Base-by-base conservation (phyloP, 2,113 vertebrate genomes). In the Cyanistes caeruleus region DNA sequence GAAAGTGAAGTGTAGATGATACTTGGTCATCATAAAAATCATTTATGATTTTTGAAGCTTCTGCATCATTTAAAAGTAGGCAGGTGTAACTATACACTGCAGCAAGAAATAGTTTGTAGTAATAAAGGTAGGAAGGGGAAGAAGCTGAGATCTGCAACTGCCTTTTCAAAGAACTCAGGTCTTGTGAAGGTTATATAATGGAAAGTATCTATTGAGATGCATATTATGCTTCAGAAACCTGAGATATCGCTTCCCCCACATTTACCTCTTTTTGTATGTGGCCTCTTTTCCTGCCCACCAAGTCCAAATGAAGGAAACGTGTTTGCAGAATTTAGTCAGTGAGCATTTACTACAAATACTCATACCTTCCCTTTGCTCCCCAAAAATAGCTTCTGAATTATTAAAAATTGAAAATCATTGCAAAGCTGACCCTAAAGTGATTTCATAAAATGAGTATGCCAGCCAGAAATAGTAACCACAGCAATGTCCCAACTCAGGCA, bases 401-500 rank as follows among this genome's bases (percentile, higher is more conserved):
- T 28, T 44, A 64, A 44, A 37, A 80, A 73, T 19, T 22, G 6
- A 53, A 81, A 74, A 53, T 78, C 12, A 17, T 74, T 84, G 65
- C 37, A 85, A 83, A 89, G 49, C 39, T 76, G 49, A 67, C 33
- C 43, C 49, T 16, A 27, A 73, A 59, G 13, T 52, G 27, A 2
- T 73, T 69, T 73, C 27, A 11, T 65, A 27, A 65, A 64, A n/a
- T 24, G 8, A 78, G 13, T 41, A 11, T 37, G 39, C 25, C 48
- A 83, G 15, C 19, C 25, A 75, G 60, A 70, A 90, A 55, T 2
- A 21, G 46, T 28, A 48, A 69, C 28, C 39, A n/a, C 1, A 3
- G 55, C 0, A 0, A 18, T n/a, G 15, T 73, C 68, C 35, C 18
- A 52, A 0, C 44, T 55, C 3, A 0, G 21, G 20, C 76, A 37